Evolutionary conservation across 2,797 vertebrate species (phyloP), one percentile per base, ranked within the genome.

Genomic region (Mionectes olivaceus): DNA sequence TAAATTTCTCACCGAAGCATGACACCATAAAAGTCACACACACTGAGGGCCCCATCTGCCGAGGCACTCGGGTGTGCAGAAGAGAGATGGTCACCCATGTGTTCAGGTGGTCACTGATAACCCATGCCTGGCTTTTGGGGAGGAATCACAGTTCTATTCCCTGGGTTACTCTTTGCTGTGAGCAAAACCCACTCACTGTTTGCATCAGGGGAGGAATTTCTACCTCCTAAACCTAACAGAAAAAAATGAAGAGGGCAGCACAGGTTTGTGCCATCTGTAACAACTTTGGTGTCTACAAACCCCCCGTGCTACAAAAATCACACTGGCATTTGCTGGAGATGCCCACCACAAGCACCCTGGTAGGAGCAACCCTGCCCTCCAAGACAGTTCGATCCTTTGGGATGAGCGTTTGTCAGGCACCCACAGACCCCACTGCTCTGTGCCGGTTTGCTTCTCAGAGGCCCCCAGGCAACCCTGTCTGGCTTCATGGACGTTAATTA

Each of bases 401-500:
- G 87, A 83, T 19, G 79, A 96, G 35, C 55, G 19, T 93, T 95
- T 87, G 30, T 68, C 77, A 35, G 0, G 1, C 25, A 71, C 83
- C 35, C 71, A 16, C 47, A 8, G 46, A 69, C 86, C 67, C 12
- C 24, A 2, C 68, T 27, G 11, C 83, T 84, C 46, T 8, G 61
- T 61, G 76, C 2, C 24, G 59, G 35, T 92, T 79, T 81, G 83
- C 78, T 89, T 74, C 96, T 90, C 46, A 12, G 63, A 91, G 86
- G 79, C 95, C 96, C 91, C 19, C 60, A 88, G 97, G 94, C 96
- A 90, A 86, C 39, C 88, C 94, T 97, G 97, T 95, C 96, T 97
- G 97, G 86, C 89, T 96, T 93, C 96, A 82, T 77, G 95, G 97
- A 97, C 95, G 97, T 97, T 98, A 98, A 98, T 98, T 97, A 98